Percentiles rank a stretch among this genome's conserved stretches.
phyloP scores from a whole-genome alignment of 2,797 vertebrate genomes.

The Notolepis coatsorum region DNA sequence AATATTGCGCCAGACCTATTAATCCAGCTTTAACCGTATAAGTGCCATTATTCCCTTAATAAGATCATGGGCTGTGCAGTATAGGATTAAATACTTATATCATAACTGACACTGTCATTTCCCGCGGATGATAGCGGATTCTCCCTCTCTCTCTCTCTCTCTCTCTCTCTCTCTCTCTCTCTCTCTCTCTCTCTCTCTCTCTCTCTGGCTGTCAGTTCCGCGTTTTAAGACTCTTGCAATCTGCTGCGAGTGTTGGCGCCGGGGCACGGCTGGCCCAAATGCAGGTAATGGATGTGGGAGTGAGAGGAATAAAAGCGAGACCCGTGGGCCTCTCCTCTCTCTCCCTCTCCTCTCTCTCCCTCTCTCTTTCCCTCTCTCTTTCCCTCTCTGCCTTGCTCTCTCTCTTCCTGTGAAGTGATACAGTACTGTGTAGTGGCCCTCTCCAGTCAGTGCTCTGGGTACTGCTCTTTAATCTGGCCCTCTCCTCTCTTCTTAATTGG shows the following conservation, averaged over 20 bases:
- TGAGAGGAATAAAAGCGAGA: slow-evolving; percentile 63
- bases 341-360: slow-evolving; percentile 1
- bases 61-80: slow-evolving; percentile 86
- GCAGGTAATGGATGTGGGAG: slow-evolving; percentile 75
- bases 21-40: slow-evolving; percentile 86
- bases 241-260: slow-evolving; percentile 57
- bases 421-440: slow-evolving; percentile 52
- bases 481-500: slow-evolving; percentile 70
- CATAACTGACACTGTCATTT: slow-evolving; percentile 84
- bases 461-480: slow-evolving; percentile 71
- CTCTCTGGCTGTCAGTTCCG: slow-evolving; percentile 74
- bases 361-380: slow-evolving; percentile 6
- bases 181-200: too few species aligned
- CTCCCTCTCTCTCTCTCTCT: slow-evolving; percentile 66
- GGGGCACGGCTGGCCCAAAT: slow-evolving; percentile 43
- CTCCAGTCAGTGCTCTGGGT: slow-evolving; percentile 55
- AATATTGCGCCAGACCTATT: slow-evolving; percentile 85
- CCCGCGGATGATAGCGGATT: slow-evolving; percentile 73
- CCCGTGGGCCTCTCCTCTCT: slow-evolving; percentile 58
- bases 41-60: slow-evolving; percentile 88
- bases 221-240: slow-evolving; percentile 75
- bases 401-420: slow-evolving; percentile 61
- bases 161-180: neutral
- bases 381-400: slow-evolving; percentile 48
- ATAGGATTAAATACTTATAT: slow-evolving; percentile 88